Conservation (phyloP, 2,888 invertebrate species). For the Cantharis nigra region DNA sequence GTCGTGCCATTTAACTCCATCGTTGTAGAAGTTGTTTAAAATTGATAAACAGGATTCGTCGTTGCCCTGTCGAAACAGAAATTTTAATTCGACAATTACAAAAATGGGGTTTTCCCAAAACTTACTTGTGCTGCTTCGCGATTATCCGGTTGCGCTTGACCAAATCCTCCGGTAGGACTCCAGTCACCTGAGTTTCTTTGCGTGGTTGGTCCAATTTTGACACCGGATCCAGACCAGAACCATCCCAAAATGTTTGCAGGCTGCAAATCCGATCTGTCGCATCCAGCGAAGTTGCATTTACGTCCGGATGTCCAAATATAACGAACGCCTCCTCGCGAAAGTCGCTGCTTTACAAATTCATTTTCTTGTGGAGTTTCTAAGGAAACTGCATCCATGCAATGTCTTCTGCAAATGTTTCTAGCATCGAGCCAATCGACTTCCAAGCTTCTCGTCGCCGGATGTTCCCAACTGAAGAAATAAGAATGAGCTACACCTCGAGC, state of each 20-base stretch:
- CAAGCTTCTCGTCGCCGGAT: constrained; percentile 76
- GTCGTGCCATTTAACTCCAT: constrained; percentile 86
- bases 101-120: neutral
- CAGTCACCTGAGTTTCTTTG: constrained; percentile 90
- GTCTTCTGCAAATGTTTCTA: constrained; percentile 87
- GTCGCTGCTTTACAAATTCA: constrained; percentile 86
- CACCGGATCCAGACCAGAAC: constrained; percentile 95
- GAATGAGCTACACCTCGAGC: constrained; percentile 86
- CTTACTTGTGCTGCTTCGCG: constrained; percentile 84
- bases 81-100: neutral
- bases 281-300: constrained; percentile 91
- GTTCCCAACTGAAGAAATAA: constrained; percentile 94
- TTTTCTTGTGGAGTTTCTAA: constrained; percentile 90
- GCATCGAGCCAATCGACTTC: constrained; percentile 92
- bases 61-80: constrained; percentile 67
- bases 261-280: constrained; percentile 79
- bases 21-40: constrained; percentile 90
- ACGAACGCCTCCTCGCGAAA: constrained; percentile 75
- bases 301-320: constrained; percentile 93
- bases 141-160: constrained; percentile 87
- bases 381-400: constrained; percentile 93
- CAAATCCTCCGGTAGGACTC: constrained; percentile 87
- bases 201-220: constrained; percentile 86
- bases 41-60: constrained; percentile 90
- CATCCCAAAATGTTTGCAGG: constrained; percentile 87